Evolutionary conservation across 1,140 invertebrate genomes (phyloP), one percentile per base, ranked within the genome.

Genomic region (Callitettix versicolor): DNA sequence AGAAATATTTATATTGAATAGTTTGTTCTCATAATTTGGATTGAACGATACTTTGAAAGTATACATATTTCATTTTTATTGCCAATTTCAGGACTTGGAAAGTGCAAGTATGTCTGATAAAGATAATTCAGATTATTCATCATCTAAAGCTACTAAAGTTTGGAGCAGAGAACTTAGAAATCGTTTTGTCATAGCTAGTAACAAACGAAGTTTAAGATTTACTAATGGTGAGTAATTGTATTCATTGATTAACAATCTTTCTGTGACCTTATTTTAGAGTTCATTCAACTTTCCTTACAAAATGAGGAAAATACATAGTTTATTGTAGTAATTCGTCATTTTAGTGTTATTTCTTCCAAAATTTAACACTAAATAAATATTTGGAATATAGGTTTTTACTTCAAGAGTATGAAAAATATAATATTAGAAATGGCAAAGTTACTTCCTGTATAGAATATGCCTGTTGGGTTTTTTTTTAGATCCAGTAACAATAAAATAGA

Each of bases 111-210:
- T 49, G 46, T 49, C 46, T 15, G 46, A 49, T 15, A 49, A 49
- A 49, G 46, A 49, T 26, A 26, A 49, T 26, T 49, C 46, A 2
- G 46, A 49, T 34, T 49, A 30, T 26, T 49, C 46, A 26, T 30
- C 26, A 4, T 15, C 22, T n/a, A 49, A 49, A 30, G 46, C 21
- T n/a, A 52, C 50, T 12, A 52, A 52, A 26, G 11, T 42, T 9
- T 56, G 38, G 36, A 56, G 55, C 26, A 40, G 55, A 22, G 55
- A 56, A 26, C 40, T 56, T 20, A 33, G 55, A 14, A 56, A 56
- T 40, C 33, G 47, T 11, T 56, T 50, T 36, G 55, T 50, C 26
- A 56, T 56, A 15, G 36, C 47, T 14, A 51, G 36, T 22, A 48
- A 40, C 1, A 56, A 51, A 17, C 36, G 47, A 14, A 56, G 55